Evolutionary conservation across 2,113 vertebrate genomes (phyloP), one percentile per base, ranked within the genome.

Genomic region (Rutilus rutilus): DNA sequence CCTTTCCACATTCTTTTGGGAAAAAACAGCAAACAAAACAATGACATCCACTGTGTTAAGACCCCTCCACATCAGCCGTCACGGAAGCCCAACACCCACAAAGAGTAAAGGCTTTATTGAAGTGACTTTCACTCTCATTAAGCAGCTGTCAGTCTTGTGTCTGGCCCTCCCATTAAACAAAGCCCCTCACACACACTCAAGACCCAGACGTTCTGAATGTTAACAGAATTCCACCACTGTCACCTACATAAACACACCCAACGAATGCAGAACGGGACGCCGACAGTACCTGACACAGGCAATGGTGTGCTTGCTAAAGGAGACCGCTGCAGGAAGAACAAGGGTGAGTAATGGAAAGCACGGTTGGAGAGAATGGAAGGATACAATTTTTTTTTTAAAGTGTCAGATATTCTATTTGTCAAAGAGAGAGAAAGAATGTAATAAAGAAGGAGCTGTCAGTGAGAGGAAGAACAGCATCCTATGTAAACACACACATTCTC

Each of bases 391-490:
- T n/a, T n/a, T n/a, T n/a, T n/a, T n/a, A n/a, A n/a, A 60, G 82
- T 79, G 65, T 47, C 6, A 36, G 27, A 54, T 39, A 45, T 12
- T 52, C 2, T 36, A 71, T 59, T 60, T 85, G 60, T 83, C 30
- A 71, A 39, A 25, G 30, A 59, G 12, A 75, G 42, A 59, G n/a
- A 36, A 71, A 54, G 33, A 82, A 57, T 14, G 52, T 54, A 36
- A 79, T 23, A 30, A 52, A 79, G 67, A 7, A n/a, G 45, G 47
- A 74, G 75, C 75, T 73, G 30, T 82, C 78, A 79, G 23, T 33
- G 30, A 67, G 36, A 73, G 65, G 52, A 87, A 45, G 23, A 77
- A 73, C 67, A 88, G 59, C 15, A 64, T 80, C 78, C 39, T 65
- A 77, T 6, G 30, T n/a, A 52, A 52, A 59, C 73, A 65, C 6